Base-by-base conservation (phyloP, 2,113 vertebrate genomes). In the Pangasianodon gigas region DNA sequence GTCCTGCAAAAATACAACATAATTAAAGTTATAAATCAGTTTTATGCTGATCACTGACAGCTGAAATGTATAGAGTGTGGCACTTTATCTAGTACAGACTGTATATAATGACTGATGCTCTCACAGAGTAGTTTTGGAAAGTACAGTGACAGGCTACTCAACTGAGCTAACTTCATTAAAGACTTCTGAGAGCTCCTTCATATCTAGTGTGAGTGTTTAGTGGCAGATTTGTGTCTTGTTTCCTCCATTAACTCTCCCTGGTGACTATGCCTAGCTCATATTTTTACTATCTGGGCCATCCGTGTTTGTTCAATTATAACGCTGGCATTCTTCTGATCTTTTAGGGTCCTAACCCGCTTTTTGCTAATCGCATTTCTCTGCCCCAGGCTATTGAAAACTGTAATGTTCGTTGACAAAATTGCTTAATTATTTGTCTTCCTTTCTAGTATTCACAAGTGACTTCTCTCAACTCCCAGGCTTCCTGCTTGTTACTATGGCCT, bases 351-450 rank as follows among this genome's bases (percentile, higher is more conserved):
- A 94, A 94, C 92, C 92, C 92, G 91, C 89, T 94, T 91, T 79
- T 89, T 88, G 88, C 93, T 95, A 95, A 95, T 95, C 93, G 58
- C 90, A 90, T 93, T 93, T 92, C 80, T 75, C 37, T 0, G 94
- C 95, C 94, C 80, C 91, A 90, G 95, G 94, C 95, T 90, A 93
- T 56, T 67, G 90, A 85, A 91, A 90, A 90, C 91, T 93, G 93
- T 94, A 93, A 91, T 86, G 84, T 90, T 92, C 86, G 77, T 48
- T 81, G 79, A 84, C 92, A 92, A 91, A 79, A 84, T 79, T 89
- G 58, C 87, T 92, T 93, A 91, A 92, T 93, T 93, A 92, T 93
- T 92, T 93, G 92, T 92, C 85, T 89, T 93, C 90, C 89, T 93
- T 86, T 87, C 84, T 88, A 89, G 90, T 92, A 93, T 92, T 92